Base-by-base conservation (phyloP, 2,888 invertebrate genomes). In the Physocephala rufipes region DNA sequence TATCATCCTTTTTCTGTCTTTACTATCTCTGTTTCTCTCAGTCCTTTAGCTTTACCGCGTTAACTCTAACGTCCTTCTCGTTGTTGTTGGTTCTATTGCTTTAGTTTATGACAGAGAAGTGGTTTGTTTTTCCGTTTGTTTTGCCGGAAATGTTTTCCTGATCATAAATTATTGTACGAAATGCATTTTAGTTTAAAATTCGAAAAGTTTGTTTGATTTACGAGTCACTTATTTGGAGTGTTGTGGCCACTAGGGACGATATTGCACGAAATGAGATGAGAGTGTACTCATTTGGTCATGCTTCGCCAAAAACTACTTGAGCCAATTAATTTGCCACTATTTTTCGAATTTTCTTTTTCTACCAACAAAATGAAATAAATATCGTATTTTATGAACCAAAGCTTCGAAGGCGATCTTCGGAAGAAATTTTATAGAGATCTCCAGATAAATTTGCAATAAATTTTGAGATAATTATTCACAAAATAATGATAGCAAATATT, bases 151-250 rank as follows among this genome's bases (percentile, higher is more conserved):
- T 24, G 45, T 45, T 55, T 43, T 43, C 58, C 30, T 24, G 36
- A 62, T 71, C 51, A 53, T 66, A 71, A 71, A 66, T 66, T 58
- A 66, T 66, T 28, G n/a, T 64, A 59, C 58, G 47, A 67, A 70
- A 70, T 72, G 71, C 67, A 74, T 72, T 72, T 74, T 74, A 64
- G 47, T 63, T 67, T 58, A 63, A 71, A 72, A 72, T 67, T 71
- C 55, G 53, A 53, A 61, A 70, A 65, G 59, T 65, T 70, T 58
- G n/a, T 55, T 53, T 66, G 53, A 66, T 66, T 59, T 58, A 58
- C 26, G 58, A 16, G 2, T 58, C 24, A 16, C 26, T 26, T 36
- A 24, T 58, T 15, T 28, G 24, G 15, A 28, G 58, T 58, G 28
- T n/a, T 21, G 55, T 21, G 13, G 36, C 36, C 36, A 7, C 9